These are phyloP conservation scores for Melanotaenia pygmaea DNA, from an alignment of 2,797 vertebrate species.

Conservation along the genomic window DNA sequence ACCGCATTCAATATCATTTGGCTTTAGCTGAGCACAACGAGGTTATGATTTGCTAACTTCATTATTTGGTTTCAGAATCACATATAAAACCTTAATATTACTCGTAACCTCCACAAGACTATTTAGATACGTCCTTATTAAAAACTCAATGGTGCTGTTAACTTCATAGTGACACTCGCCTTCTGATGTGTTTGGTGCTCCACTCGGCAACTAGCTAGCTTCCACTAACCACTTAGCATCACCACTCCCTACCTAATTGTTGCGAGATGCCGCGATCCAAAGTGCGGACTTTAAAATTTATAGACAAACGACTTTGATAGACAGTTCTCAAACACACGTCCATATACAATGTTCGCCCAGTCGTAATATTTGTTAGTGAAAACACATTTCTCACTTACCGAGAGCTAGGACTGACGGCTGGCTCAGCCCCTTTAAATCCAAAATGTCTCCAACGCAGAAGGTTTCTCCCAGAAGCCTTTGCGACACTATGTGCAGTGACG, in stretches of 20 bases:
- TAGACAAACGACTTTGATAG: accelerated
- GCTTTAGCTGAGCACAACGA: conserved; percentile 2
- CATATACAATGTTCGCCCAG: accelerated
- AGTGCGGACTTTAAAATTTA: accelerated
- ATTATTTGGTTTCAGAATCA: not conserved
- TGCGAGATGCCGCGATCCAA: not conserved
- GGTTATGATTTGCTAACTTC: not conserved
- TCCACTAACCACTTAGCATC: conserved; percentile 66
- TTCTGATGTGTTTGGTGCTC: conserved; percentile 28
- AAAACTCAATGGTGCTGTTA: not conserved
- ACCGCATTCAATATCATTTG: not conserved
- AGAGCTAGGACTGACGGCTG: conserved; percentile 68
- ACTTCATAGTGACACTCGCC: not conserved
- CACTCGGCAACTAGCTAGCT: conserved; percentile 40
- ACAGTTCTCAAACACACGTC: accelerated
- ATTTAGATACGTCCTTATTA: accelerated
- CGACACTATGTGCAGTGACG: conserved; percentile 60
- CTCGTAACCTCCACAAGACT: accelerated
- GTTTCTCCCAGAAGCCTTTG: conserved; percentile 65
- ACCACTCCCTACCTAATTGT: conserved; percentile 68
- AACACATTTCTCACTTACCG: conserved; percentile 64
- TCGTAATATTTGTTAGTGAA: not conserved
- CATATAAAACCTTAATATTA: accelerated
- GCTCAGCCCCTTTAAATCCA: conserved; percentile 83
- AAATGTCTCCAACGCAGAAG: conserved; percentile 75